Evolutionary conservation across 2,888 invertebrate genomes (phyloP), one percentile per base, ranked within the genome.

Genomic region (Chrysomela aeneicollis): DNA sequence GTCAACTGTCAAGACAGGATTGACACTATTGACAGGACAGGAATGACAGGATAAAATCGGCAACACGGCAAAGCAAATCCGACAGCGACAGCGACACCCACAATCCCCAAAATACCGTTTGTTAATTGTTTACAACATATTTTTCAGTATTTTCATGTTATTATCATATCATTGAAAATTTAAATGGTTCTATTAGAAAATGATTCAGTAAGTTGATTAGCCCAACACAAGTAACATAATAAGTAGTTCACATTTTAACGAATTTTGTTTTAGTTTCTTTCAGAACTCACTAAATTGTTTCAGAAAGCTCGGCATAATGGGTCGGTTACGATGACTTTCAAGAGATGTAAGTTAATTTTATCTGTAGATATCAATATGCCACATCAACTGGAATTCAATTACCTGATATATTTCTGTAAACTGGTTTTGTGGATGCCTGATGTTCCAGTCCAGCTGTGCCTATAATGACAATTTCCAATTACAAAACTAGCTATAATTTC

Each of bases 291-390:
- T 52, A 91, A 91, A 82, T 84, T 98, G 77, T 97, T 97, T 78
- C 92, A 92, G 82, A 92, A 91, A 78, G 90, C 94, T n/a, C 90
- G 92, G 75, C 79, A 84, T 63, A 86, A 88, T 70, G 94, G 95
- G 57, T 90, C 94, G 51, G 91, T 97, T 54, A 89, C 89, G 42
- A 88, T 97, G 82, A 94, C 95, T 47, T 95, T 97, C 88, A 98
- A 97, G 85, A 88, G 94, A 87, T 97, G 95, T 95, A 88, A 90
- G 93, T 88, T 55, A 49, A 67, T 67, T 61, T 57, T 62, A 8
- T 22, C 6, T 6, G 4, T 26, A 26, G 26, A 26, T 26, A 26
- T 26, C 26, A 26, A 26, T 26, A 26, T 3, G 26, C 26, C 26
- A 26, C 26, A 26, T 26, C 26, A 26, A 26, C 26, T n/a, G n/a